A percentile compares a stretch with the other conserved stretches of the same genome.
These are phyloP conservation scores for Ligdia adustata DNA, from an alignment of 2,888 invertebrate genomes.

Conservation along the genomic window DNA sequence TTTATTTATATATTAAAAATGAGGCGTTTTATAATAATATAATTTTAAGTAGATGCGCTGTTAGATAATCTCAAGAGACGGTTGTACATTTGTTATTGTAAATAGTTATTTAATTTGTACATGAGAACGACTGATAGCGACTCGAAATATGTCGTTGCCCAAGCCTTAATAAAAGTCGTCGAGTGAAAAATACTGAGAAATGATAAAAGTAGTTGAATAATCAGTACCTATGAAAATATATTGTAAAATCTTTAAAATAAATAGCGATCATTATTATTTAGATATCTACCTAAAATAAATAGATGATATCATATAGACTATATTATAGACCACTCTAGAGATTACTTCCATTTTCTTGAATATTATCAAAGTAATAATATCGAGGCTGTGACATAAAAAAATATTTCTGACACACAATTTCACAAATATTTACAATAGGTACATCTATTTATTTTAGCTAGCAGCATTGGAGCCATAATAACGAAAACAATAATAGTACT, in stretches of 20 bases:
- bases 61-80: slow-evolving; percentile 53
- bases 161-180: slow-evolving; percentile 4
- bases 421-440: not conserved
- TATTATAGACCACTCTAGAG: slow-evolving; percentile 4
- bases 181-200: not conserved
- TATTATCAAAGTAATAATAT: slow-evolving; percentile 22
- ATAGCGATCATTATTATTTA: not conserved
- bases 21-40: slow-evolving; percentile 15
- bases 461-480: slow-evolving; percentile 1
- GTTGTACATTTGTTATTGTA: slow-evolving; percentile 69
- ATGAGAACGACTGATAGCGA: slow-evolving; percentile 63
- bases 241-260: too few relatives aligned
- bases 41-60: slow-evolving; percentile 50
- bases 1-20: slow-evolving; percentile 21
- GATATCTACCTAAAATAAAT: slow-evolving; percentile 20
- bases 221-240: too few relatives aligned
- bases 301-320: slow-evolving; percentile 11
- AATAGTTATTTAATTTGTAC: slow-evolving; percentile 57
- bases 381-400: slow-evolving; percentile 25
- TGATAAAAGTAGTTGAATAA: not conserved
- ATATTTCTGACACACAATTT: slow-evolving; percentile 2
- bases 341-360: slow-evolving; percentile 11
- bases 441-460: slow-evolving; percentile 23
- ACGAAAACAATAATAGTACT: slow-evolving; percentile 15
- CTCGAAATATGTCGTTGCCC: slow-evolving; percentile 33